phyloP scores from a whole-genome alignment of 2,113 vertebrate genomes.

The Athene noctua region DNA sequence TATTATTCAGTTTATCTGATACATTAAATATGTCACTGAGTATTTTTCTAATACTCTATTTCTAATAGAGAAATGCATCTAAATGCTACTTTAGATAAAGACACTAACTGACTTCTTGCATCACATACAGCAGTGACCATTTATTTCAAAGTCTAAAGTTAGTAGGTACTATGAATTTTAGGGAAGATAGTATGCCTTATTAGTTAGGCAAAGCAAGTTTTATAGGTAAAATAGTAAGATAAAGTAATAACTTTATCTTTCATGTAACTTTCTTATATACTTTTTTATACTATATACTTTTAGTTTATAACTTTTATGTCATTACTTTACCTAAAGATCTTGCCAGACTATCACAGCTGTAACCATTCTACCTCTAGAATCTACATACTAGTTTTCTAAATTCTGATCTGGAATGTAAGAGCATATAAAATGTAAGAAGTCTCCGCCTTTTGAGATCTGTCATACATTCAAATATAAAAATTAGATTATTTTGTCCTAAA shows the following conservation, averaged over 20 bases:
- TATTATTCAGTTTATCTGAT: background rate
- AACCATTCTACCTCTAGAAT: slow-evolving; percentile 22
- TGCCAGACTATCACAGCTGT: background rate
- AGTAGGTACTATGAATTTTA: background rate
- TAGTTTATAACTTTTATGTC: background rate
- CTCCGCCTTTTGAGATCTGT: background rate
- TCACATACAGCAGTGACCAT: background rate
- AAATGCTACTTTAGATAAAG: background rate
- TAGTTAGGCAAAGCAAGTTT: background rate
- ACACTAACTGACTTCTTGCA: background rate
- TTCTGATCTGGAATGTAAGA: background rate
- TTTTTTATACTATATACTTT: background rate
- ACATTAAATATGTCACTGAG: background rate
- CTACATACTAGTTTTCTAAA: slow-evolving; percentile 23
- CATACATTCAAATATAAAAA: background rate
- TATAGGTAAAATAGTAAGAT: slow-evolving; percentile 15
- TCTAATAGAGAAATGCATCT: background rate
- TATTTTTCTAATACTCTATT: background rate
- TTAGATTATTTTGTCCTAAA: background rate
- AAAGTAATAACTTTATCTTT: background rate
- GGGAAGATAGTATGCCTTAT: background rate
- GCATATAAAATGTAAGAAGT: background rate
- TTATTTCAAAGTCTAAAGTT: background rate
- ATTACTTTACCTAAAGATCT: slow-evolving; percentile 25
- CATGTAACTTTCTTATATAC: background rate